Evolutionary conservation across 2,888 invertebrate genomes (phyloP), one percentile per base, ranked within the genome.

Genomic region (Drosophila macrothrix): DNA sequence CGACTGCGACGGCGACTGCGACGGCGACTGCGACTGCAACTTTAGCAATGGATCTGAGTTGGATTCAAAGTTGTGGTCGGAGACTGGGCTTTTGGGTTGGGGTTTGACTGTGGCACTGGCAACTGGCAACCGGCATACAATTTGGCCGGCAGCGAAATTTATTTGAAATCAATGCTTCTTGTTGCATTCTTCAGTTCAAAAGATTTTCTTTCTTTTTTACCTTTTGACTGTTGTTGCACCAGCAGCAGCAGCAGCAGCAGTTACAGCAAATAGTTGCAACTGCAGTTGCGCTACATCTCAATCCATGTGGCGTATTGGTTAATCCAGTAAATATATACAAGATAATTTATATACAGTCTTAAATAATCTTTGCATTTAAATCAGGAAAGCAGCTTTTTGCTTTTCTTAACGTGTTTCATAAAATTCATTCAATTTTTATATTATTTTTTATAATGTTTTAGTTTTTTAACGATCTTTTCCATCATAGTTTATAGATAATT

Each of bases 81-180:
- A 53, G 39, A 39, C 69, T 35, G 49, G 31, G 62, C 29, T 14
- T 56, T 53, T 67, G 64, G 62, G 37, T 25, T 50, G 49, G 64
- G 71, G 39, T 43, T 43, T 66, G 62, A 55, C 50, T 61, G 69
- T 58, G 53, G 54, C 56, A 43, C n/a, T 62, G 65, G 90, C 29
- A 29, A 29, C 29, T 29, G 29, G 29, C 90, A 85, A 73, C 84
- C 84, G 90, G 87, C 87, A 89, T 89, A 90, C 85, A 90, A 88
- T 88, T 88, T 90, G 88, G 85, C 91, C 91, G 86, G 73, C 91
- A 90, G 91, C 91, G 80, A 90, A 90, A 90, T 88, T 90, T 90
- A 90, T 90, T 91, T 90, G 86, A 90, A 90, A 90, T 90, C 91
- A 90, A 90, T 90, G 88, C 91, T 90, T 85, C 85, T 85, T 85